These are phyloP conservation scores for Anableps anableps DNA, from an alignment of 2,797 vertebrate species.

Conservation along the genomic window DNA sequence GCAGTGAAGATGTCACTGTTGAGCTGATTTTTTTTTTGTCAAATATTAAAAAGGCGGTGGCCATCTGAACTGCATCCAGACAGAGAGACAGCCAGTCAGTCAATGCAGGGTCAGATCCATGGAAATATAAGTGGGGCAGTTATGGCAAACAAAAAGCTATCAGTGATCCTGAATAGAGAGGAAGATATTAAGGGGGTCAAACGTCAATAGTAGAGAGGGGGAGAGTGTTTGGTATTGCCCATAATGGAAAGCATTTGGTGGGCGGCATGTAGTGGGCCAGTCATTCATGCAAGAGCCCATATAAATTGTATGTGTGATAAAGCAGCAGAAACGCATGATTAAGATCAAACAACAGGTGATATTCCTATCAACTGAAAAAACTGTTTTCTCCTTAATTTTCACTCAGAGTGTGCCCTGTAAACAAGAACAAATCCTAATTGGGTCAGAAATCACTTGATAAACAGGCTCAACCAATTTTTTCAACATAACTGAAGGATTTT, in stretches of 20 bases:
- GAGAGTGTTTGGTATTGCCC: constrained; percentile 73
- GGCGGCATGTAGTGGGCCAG: constrained; percentile 56
- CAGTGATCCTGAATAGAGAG: constrained; percentile 76
- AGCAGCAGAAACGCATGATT: constrained; percentile 50
- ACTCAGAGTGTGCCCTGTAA: constrained; percentile 5
- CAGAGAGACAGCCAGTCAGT: constrained; percentile 60
- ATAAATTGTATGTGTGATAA: constrained; percentile 48
- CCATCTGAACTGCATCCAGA: constrained; percentile 59
- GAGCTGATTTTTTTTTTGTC: constrained; percentile 67
- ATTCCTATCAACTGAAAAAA: constrained; percentile 16
- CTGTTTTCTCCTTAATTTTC: constrained; percentile 6
- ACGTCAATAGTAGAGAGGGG: constrained; percentile 77
- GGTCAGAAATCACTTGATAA: constrained; percentile 12
- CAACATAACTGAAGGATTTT: not conserved
- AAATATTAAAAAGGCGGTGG: constrained; percentile 61
- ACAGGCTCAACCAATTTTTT: constrained; percentile 4
- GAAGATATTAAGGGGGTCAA: constrained; percentile 75
- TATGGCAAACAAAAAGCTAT: constrained; percentile 84
- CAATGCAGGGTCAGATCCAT: constrained; percentile 61
- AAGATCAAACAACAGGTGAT: constrained; percentile 15
- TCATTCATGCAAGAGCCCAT: constrained; percentile 51
- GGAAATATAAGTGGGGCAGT: constrained; percentile 78
- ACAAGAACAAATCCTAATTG: constrained; percentile 19
- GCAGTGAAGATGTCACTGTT: constrained; percentile 50
- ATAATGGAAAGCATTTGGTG: constrained; percentile 73